Conservation (phyloP, 1,140 invertebrate genomes). For the Drosophila lowei region DNA sequence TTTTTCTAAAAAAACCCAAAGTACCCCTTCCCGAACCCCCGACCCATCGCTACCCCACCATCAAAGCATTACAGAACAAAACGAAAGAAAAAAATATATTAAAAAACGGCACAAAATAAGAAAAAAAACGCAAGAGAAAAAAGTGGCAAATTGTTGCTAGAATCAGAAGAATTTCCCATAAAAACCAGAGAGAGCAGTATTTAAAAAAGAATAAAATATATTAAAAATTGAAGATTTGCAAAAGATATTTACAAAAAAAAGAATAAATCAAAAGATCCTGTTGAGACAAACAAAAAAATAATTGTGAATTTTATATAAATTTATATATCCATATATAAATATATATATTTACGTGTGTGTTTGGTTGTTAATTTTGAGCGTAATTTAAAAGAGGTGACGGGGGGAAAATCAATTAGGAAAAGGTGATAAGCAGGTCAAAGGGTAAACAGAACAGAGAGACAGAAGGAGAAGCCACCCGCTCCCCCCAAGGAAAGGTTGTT, state of each 20-base stretch:
- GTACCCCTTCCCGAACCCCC: constrained; percentile 35
- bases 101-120: constrained; percentile 50
- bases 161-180: constrained; percentile 48
- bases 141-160: constrained; percentile 77
- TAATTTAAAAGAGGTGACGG: constrained; percentile 24
- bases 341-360: constrained; percentile 43
- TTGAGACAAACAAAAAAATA: constrained; percentile 12
- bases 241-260: constrained; percentile 51
- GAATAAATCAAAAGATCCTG: not conserved
- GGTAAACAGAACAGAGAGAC: constrained; percentile 37
- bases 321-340: constrained; percentile 35
- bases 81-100: constrained; percentile 35
- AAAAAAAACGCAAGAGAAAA: constrained; percentile 51
- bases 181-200: constrained; percentile 13
- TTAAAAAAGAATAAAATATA: constrained; percentile 20
- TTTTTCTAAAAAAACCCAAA: constrained; percentile 52
- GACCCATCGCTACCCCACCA: constrained; percentile 25
- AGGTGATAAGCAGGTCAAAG: constrained; percentile 57
- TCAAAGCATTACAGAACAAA: constrained; percentile 39
- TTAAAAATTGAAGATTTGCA: constrained; percentile 31
- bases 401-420: constrained; percentile 52
- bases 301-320: constrained; percentile 45
- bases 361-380: constrained; percentile 71
- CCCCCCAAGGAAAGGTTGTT: constrained; percentile 62
- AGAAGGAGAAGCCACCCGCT: constrained; percentile 22